Conservation (phyloP, 2,113 vertebrate genomes). For the Sialia sialis region DNA sequence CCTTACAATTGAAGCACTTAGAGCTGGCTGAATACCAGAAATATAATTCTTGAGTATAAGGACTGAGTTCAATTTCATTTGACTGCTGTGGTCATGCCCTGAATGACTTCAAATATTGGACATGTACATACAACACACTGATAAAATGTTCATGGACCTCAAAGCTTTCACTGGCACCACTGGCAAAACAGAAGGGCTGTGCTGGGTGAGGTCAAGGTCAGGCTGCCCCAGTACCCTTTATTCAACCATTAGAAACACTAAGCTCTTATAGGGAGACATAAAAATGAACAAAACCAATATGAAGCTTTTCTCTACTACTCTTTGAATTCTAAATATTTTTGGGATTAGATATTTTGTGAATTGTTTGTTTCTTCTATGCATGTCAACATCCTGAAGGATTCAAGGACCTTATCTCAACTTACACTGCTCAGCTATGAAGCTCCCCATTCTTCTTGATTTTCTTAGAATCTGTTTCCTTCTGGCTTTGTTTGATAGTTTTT, state of each 20-base stretch:
- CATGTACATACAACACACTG: background rate
- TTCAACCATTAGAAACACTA: background rate
- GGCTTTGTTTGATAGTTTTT: background rate
- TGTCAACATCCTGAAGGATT: background rate
- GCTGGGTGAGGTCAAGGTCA: background rate
- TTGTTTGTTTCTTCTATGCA: background rate
- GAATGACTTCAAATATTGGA: background rate
- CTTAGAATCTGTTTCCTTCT: background rate
- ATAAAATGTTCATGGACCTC: background rate
- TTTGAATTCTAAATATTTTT: background rate
- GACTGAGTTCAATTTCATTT: background rate
- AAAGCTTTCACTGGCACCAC: background rate
- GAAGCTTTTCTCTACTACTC: background rate
- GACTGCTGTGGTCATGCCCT: background rate
- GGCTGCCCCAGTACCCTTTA: background rate
- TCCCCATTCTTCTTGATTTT: background rate
- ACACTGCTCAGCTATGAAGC: background rate
- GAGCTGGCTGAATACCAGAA: background rate
- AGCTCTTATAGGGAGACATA: background rate
- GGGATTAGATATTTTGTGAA: background rate
- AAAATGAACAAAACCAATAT: background rate
- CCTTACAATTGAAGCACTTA: constrained; percentile 7
- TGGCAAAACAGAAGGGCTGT: background rate
- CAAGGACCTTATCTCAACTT: background rate
- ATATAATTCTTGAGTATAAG: constrained; percentile 4